Conservation (phyloP, 1,140 invertebrate species). For the Rhizoglyphus robini region DNA sequence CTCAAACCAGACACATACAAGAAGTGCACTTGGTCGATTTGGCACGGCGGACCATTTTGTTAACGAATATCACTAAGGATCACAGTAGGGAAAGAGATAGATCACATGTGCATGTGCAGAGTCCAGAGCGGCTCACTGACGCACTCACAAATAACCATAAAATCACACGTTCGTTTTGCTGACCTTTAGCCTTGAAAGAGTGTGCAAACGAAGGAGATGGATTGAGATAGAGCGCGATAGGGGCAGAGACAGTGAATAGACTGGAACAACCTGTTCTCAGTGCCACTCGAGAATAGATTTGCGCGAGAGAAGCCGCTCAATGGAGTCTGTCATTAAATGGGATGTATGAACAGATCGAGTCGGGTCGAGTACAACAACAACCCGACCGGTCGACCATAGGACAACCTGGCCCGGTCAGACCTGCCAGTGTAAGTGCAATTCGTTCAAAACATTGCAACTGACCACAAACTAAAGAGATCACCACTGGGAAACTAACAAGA, state of each 20-base stretch:
- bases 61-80: neutral
- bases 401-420: too few species aligned
- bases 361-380: too few species aligned
- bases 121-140: too few species aligned
- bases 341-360: neutral
- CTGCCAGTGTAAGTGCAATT: too few species aligned
- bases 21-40: neutral
- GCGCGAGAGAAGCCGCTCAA: neutral
- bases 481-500: too few species aligned
- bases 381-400: too few species aligned
- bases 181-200: neutral
- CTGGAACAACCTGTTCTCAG: neutral
- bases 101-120: too few species aligned
- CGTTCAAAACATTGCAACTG: too few species aligned
- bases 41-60: neutral
- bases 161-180: neutral
- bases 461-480: too few species aligned
- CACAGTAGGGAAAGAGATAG: too few species aligned
- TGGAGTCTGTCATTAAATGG: neutral
- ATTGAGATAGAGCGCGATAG: neutral
- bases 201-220: neutral
- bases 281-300: neutral
- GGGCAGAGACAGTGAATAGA: neutral
- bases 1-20: neutral
- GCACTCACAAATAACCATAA: neutral